A percentile compares a stretch with the other conserved stretches of the same genome.
Conservation (phyloP, 2,888 invertebrate genomes). For the Halocaridina rubra region DNA sequence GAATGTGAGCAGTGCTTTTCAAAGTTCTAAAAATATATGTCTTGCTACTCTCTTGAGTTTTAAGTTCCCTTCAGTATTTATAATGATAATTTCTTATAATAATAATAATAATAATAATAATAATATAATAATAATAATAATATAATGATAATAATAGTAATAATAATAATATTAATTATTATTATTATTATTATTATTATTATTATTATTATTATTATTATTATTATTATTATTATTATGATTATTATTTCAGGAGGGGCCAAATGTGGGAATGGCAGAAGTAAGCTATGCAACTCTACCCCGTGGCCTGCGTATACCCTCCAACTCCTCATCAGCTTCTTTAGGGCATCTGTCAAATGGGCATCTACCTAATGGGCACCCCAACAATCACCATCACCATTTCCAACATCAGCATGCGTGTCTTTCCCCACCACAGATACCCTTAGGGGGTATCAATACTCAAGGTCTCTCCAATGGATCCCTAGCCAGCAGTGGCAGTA, state of each 20-base stretch:
- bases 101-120: background rate
- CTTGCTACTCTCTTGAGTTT: background rate
- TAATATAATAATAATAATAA: background rate
- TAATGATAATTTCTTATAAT: background rate
- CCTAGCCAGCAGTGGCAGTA: background rate
- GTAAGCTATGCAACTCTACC: conserved; percentile 32
- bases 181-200: background rate
- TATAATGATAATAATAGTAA: background rate
- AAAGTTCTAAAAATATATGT: too few relatives aligned
- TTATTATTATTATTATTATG: background rate
- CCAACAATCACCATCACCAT: background rate
- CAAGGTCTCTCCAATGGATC: background rate
- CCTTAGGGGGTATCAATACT: background rate
- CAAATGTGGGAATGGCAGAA: conserved; percentile 41
- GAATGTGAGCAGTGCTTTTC: too few relatives aligned
- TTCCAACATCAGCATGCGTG: background rate
- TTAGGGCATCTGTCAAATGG: background rate
- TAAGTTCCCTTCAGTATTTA: background rate
- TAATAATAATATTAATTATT: background rate
- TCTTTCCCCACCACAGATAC: background rate
- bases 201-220: background rate
- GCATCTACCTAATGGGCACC: background rate
- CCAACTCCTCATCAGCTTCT: background rate
- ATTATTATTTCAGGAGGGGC: background rate
- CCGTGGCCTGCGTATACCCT: conserved; percentile 30